These are phyloP conservation scores for Stegophylla sp. DNA, from an alignment of 2,888 invertebrate species.

Conservation along the genomic window DNA sequence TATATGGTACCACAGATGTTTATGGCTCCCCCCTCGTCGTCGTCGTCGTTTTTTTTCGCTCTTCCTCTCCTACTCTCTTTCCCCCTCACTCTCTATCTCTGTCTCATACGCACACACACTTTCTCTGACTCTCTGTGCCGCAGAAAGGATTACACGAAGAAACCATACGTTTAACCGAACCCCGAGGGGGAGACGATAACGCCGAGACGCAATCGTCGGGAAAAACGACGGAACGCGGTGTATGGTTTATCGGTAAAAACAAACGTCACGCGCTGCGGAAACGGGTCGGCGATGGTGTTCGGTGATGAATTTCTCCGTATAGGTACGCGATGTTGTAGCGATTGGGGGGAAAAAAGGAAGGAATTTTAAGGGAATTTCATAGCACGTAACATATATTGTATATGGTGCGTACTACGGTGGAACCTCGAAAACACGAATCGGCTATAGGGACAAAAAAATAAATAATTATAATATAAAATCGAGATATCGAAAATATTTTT, in stretches of 20 bases:
- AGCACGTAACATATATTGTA: no score
- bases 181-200: constrained; percentile 18
- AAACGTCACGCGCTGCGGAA: background rate
- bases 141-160: background rate
- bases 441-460: no score
- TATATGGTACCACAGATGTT: background rate
- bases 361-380: no score
- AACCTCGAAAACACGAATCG: no score
- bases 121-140: background rate
- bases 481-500: no score
- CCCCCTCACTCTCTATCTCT: background rate
- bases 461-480: no score
- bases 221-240: constrained; percentile 3
- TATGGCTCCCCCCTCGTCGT: background rate
- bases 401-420: no score
- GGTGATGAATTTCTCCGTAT: no score
- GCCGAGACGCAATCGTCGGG: background rate
- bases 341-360: no score
- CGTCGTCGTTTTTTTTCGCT: background rate
- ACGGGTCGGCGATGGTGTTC: background rate
- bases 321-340: no score
- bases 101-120: no score
- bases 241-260: constrained; percentile 34
- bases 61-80: background rate
- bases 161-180: constrained; percentile 12